Evolutionary conservation across 1,140 invertebrate species (phyloP), one percentile per base, ranked within the genome.

Genomic region (Linepithema humile): DNA sequence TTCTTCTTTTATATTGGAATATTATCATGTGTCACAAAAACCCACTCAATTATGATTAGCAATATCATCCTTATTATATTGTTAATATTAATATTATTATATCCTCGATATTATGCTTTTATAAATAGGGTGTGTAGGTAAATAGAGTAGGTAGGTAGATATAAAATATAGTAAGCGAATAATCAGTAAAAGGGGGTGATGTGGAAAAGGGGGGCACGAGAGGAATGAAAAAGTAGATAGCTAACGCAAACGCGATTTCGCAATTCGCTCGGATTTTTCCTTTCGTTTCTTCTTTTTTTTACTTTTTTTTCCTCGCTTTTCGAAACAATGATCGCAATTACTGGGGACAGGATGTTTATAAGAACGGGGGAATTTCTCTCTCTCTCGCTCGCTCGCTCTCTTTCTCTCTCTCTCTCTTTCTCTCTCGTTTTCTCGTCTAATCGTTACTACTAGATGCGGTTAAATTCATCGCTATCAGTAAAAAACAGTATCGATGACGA

Each of bases 71-170:
- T 94, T 94, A 94, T 94, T 89, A 90, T 94, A 94, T 93, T 94
- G 93, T 94, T 94, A 94, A 94, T 94, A 94, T 92, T 94, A 94
- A 94, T 94, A 94, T 92, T 94, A 94, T 93, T 91, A 91, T 94
- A 94, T 93, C 92, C 93, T 94, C 91, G 87, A 94, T 94, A 94
- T 93, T 94, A 94, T 94, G 94, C 93, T 93, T 94, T 94, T 94
- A 94, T 94, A 94, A 94, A 94, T 94, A 94, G 92, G 90, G 89
- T 92, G 93, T 91, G 91, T 93, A 91, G 83, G 86, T 87, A 90
- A 86, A 78, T 92, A 84, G 75, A 86, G 55, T 78, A 89, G 85
- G 87, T 92, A 90, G 80, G 59, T 91, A 89, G 85, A 90, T 90
- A 93, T 89, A 91, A 89, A 89, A 88, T 89, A 89, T 83, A 74